Evolutionary conservation across 2,888 invertebrate genomes (phyloP).

Genomic region (Hyposoter dolosus): DNA sequence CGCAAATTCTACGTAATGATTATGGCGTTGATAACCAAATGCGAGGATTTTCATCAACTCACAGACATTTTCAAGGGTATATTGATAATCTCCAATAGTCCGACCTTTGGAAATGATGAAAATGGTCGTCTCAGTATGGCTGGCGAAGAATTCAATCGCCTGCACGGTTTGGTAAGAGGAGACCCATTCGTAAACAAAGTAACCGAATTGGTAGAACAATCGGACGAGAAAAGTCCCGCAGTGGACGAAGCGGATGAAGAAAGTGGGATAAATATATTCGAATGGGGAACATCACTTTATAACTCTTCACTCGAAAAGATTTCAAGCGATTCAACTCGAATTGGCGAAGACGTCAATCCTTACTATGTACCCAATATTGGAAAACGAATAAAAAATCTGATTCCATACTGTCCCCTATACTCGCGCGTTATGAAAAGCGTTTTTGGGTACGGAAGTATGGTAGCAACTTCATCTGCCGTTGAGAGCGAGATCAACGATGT

Average conservation of each 20-base stretch:
- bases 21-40: slow-evolving; percentile 46
- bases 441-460: slow-evolving; percentile 40
- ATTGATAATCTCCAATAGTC: not conserved
- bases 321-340: not conserved
- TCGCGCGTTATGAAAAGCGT: slow-evolving; percentile 41
- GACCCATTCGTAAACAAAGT: slow-evolving; percentile 3
- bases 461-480: slow-evolving; percentile 58
- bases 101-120: slow-evolving; percentile 1
- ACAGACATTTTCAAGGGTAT: slow-evolving; percentile 24
- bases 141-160: not conserved
- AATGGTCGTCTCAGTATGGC: slow-evolving; percentile 11
- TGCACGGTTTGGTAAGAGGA: slow-evolving; percentile 5
- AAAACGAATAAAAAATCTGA: slow-evolving; percentile 42
- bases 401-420: slow-evolving; percentile 56
- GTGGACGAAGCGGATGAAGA: not conserved
- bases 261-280: not conserved
- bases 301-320: not conserved
- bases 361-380: slow-evolving; percentile 44
- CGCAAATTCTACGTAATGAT: slow-evolving; percentile 39
- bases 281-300: not conserved
- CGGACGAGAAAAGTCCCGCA: not conserved
- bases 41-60: slow-evolving; percentile 43
- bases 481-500: slow-evolving; percentile 60
- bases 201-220: not conserved
- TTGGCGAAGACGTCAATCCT: slow-evolving; percentile 45